Base-by-base conservation (phyloP, 2,113 vertebrate genomes). In the Empidonax alnorum region DNA sequence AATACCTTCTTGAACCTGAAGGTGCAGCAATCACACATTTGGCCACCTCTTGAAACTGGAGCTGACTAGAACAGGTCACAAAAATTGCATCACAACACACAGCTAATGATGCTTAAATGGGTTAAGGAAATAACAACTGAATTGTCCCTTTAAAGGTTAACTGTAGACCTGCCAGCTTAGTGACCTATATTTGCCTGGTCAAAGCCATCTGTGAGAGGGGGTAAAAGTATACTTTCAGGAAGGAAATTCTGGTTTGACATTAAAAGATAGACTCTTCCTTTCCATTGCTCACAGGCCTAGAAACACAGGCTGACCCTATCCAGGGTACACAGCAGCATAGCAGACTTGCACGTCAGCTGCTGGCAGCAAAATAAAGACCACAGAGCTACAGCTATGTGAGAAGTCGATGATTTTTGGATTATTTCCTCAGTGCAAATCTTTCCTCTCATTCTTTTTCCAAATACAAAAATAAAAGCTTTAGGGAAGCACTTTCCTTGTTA, bases 331-430 rank as follows among this genome's bases (percentile, higher is more conserved):
- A 85, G 50, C 52, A 85, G 75, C 68, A 86, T 31, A 63, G 77
- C 65, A 91, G 73, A 77, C 39, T 24, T 59, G 49, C 78, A 92
- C 13, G 0, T 74, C 86, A 82, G 75, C 71, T 68, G 27, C 22
- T 95, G 92, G 92, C 95, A 94, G 55, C 41, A 73, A 58, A 93
- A 83, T n/a, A 93, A 92, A 93, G 67, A 59, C 52, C 79, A 72
- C 18, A 53, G 35, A 89, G 74, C 62, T 71, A 58, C 1, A 81
- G 85, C 20, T 22, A 4, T 68, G 39, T 23, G 42, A 93, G 52
- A 89, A 79, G 41, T 19, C 31, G 10, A 82, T 80, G 63, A 83
- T 49, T 94, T 95, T 46, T 76, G 12, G 62, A 96, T 90, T 95
- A 89, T 86, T 94, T 97, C 87, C 76, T 94, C 56, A 46, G n/a